These are phyloP conservation scores for Neoarius graeffei DNA, from an alignment of 2,113 vertebrate genomes.

Conservation along the genomic window DNA sequence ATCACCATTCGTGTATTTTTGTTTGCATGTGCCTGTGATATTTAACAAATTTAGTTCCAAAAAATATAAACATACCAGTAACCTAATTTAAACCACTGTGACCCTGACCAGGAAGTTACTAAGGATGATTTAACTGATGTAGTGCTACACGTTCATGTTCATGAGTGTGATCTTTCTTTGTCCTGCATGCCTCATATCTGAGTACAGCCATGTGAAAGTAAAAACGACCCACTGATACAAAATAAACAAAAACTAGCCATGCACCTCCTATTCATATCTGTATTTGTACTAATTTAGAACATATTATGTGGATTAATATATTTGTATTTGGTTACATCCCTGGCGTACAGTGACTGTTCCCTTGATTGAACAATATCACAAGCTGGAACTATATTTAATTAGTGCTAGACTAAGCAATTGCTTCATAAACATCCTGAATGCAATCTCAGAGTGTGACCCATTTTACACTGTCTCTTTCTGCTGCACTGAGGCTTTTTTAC, in stretches of 20 bases:
- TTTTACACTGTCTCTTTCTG: background rate
- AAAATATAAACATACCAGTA: background rate
- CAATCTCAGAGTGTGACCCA: background rate
- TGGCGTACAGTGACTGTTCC: background rate
- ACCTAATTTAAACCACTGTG: background rate
- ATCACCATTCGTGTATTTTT: background rate
- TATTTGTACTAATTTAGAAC: background rate
- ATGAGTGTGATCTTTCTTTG: background rate
- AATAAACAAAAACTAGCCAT: background rate
- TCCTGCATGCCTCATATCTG: background rate
- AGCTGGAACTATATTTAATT: background rate
- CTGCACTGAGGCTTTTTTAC: background rate
- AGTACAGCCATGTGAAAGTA: background rate
- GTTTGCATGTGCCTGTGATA: background rate
- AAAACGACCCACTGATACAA: background rate
- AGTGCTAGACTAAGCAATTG: constrained; percentile 9
- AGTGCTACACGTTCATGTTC: background rate
- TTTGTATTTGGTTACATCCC: background rate
- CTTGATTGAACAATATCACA: background rate
- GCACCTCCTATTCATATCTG: background rate
- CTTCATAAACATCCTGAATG: constrained; percentile 11
- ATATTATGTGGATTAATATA: background rate
- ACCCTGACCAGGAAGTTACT: background rate
- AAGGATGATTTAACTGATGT: background rate
- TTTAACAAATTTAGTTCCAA: background rate